phyloP scores from a whole-genome alignment of 2,113 vertebrate genomes.

The Galbula dea region DNA sequence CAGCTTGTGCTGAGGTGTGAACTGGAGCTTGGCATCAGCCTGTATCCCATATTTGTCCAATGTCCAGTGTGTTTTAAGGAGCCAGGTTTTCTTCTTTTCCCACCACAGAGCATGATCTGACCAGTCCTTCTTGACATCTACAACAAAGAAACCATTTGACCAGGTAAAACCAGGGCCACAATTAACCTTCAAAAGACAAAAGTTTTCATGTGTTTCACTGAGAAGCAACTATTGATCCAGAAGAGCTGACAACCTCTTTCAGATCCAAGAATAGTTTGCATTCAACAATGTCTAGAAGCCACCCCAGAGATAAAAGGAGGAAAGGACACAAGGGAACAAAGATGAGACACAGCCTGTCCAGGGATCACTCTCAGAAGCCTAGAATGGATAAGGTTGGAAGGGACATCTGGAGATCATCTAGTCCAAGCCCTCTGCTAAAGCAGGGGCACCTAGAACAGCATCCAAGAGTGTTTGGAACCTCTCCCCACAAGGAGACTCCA shows the following conservation, averaged over 20 bases:
- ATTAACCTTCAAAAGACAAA: neutral
- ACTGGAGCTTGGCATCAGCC: slow-evolving; percentile 93
- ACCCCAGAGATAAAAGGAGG: neutral
- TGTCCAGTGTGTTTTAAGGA: slow-evolving; percentile 98
- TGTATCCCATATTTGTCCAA: slow-evolving; percentile 98
- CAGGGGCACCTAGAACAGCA: too few relatives aligned
- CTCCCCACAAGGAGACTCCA: too few relatives aligned
- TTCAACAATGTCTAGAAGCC: neutral
- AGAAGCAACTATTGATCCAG: neutral
- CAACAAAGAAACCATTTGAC: slow-evolving; percentile 17
- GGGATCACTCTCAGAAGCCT: neutral
- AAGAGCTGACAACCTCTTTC: neutral
- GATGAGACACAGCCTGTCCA: accelerated
- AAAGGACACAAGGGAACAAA: neutral
- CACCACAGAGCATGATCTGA: slow-evolving; percentile 98
- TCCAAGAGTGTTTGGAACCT: too few relatives aligned
- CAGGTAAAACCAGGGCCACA: neutral
- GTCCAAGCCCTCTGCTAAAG: too few relatives aligned
- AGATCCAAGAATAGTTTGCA: neutral
- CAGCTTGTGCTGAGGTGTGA: slow-evolving; percentile 97
- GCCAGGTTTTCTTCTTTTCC: slow-evolving; percentile 99
- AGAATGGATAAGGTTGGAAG: too few relatives aligned
- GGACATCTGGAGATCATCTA: too few relatives aligned
- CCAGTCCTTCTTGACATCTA: slow-evolving; percentile 99
- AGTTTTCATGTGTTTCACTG: neutral